phyloP scores from a whole-genome alignment of 2,888 invertebrate genomes.

The Philopedon plagiatum region DNA sequence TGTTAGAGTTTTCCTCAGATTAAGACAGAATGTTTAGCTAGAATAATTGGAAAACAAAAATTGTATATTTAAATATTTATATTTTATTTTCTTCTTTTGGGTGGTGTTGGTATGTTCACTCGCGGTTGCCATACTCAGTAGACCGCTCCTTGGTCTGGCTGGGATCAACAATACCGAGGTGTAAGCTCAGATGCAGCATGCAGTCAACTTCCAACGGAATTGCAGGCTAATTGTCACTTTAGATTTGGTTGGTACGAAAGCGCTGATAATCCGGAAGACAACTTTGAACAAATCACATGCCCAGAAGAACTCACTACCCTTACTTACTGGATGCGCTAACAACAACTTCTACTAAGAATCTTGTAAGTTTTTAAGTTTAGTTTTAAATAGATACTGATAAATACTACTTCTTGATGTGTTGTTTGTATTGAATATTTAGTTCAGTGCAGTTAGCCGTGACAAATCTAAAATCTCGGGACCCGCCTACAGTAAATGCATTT shows the following conservation, averaged over 20 bases:
- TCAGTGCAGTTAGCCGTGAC: too few species aligned
- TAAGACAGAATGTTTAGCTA: too few species aligned
- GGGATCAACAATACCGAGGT: constrained; percentile 54
- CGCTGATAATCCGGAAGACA: constrained; percentile 50
- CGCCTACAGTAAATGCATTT: too few species aligned
- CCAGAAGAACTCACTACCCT: constrained; percentile 47
- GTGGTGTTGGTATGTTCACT: constrained; percentile 53
- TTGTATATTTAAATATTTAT: too few species aligned
- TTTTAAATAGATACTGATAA: too few species aligned
- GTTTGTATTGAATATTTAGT: too few species aligned
- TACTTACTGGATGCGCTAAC: constrained; percentile 40
- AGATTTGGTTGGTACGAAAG: constrained; percentile 52
- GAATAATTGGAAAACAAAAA: too few species aligned
- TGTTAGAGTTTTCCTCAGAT: too few species aligned
- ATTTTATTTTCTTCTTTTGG: too few species aligned
- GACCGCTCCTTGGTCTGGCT: constrained; percentile 49
- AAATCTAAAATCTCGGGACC: too few species aligned
- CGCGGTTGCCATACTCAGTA: constrained; percentile 52
- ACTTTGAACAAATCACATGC: constrained; percentile 50
- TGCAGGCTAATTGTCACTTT: constrained; percentile 52
- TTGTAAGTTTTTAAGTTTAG: too few species aligned
- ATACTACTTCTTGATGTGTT: too few species aligned
- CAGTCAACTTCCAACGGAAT: constrained; percentile 42
- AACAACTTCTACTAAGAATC: constrained; percentile 17
- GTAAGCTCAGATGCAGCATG: constrained; percentile 49